A percentile compares a stretch with the other conserved stretches of the same genome.
phyloP scores from a whole-genome alignment of 2,888 invertebrate genomes.

The Idaea biselata region DNA sequence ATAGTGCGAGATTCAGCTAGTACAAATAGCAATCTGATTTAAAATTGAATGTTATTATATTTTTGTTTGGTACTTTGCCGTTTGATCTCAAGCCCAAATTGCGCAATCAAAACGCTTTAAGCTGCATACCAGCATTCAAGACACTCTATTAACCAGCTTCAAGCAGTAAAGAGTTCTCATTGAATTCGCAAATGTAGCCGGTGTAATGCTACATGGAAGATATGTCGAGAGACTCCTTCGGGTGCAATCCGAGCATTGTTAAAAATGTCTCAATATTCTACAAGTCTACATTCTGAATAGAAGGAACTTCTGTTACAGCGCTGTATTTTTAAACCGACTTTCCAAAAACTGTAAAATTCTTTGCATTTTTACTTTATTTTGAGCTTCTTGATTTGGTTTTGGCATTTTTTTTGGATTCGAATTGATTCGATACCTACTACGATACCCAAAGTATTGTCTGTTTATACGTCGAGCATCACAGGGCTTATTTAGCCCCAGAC shows the following conservation, averaged over 20 bases:
- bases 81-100: background rate
- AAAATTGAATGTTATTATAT: too few relatives aligned
- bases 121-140: background rate
- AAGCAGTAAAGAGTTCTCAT: background rate
- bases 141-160: background rate
- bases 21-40: too few relatives aligned
- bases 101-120: background rate
- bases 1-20: too few relatives aligned
- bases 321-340: background rate
- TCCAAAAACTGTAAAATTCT: too few relatives aligned
- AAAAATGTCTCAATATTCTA: conserved; percentile 7
- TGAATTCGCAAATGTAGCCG: background rate
- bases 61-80: background rate
- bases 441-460: too few relatives aligned
- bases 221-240: conserved; percentile 4
- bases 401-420: too few relatives aligned
- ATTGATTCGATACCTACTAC: too few relatives aligned
- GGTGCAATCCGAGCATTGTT: conserved; percentile 13
- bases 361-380: too few relatives aligned
- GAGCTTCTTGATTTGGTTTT: too few relatives aligned
- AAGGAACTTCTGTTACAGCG: background rate
- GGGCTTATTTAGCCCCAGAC: too few relatives aligned
- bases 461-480: too few relatives aligned
- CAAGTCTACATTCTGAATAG: background rate
- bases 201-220: background rate